phyloP scores from a whole-genome alignment of 2,113 vertebrate genomes.

The Pelodiscus sinensis region DNA sequence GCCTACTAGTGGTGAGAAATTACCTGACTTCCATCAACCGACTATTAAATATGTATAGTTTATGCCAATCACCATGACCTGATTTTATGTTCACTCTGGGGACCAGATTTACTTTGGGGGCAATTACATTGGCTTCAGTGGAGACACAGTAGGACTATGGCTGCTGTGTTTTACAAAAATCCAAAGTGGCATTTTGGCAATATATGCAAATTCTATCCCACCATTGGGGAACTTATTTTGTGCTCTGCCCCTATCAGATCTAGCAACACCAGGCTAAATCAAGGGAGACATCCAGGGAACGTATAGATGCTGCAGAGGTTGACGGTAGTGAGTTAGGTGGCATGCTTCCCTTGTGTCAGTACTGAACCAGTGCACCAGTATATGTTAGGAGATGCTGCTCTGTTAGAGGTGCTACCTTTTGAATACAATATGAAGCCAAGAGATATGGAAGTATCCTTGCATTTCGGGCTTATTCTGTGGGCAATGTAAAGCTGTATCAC shows the following conservation, averaged over 20 bases:
- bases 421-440: neutral
- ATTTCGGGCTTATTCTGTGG: neutral
- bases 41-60: too few relatives aligned
- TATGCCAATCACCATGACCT: too few relatives aligned
- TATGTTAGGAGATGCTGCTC: too few relatives aligned
- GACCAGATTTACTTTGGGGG: neutral
- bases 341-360: too few relatives aligned
- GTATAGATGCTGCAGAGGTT: neutral
- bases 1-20: neutral
- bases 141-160: neutral
- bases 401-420: too few relatives aligned
- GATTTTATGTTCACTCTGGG: neutral
- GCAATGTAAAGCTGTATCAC: too few relatives aligned
- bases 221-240: neutral
- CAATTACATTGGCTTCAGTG: neutral
- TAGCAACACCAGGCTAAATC: neutral
- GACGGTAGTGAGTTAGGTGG: neutral
- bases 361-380: too few relatives aligned
- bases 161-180: neutral
- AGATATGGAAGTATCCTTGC: neutral
- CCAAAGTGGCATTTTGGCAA: neutral
- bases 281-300: too few relatives aligned
- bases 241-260: neutral
- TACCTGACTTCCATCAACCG: neutral
- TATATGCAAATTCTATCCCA: neutral